Base-by-base conservation (phyloP, 2,888 invertebrate species). In the Heliconius sara region DNA sequence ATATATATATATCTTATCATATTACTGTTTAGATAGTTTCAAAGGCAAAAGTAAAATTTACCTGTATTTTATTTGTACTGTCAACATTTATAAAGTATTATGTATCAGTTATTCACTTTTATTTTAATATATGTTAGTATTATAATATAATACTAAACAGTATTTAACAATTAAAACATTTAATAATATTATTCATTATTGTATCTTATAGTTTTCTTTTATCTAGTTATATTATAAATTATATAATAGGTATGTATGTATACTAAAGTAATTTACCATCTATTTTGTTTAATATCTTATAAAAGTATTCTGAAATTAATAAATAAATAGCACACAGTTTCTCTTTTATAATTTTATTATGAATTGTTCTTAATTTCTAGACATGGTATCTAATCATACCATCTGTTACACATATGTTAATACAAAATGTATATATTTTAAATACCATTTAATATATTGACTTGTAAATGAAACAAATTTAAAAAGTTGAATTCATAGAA, bases 321-420 rank as follows among this genome's bases (percentile, higher is more conserved):
- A 79, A 79, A 79, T 79, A 79, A 79, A 79, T 67, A 68, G 57
- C 68, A 79, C 78, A 79, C 68, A 79, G 19, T 25, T 79, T 57
- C 39, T 71, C 79, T 65, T 65, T 66, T 71, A 72, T 57, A 88
- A 87, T 89, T 94, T 94, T 93, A 94, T 93, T 94, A 88, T 86
- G 88, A 91, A 90, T 88, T 83, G 87, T 89, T 85, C 93, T 93
- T 94, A 93, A 83, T 85, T 86, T 88, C 92, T 93, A 94, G 88
- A 87, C 83, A 88, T 88, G 88, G 89, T 89, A 89, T 84, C 85
- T 88, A 85, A 83, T 83, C 84, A 85, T 87, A 89, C 89, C 87
- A 88, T 85, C 82, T 63, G 63, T 86, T 87, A 87, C 87, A 87
- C 85, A 85, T 81, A 75, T 77, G 27, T 52, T 78, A 79, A 81